Base-by-base conservation (phyloP, 2,797 vertebrate species). In the Eupleurogrammus muticus region DNA sequence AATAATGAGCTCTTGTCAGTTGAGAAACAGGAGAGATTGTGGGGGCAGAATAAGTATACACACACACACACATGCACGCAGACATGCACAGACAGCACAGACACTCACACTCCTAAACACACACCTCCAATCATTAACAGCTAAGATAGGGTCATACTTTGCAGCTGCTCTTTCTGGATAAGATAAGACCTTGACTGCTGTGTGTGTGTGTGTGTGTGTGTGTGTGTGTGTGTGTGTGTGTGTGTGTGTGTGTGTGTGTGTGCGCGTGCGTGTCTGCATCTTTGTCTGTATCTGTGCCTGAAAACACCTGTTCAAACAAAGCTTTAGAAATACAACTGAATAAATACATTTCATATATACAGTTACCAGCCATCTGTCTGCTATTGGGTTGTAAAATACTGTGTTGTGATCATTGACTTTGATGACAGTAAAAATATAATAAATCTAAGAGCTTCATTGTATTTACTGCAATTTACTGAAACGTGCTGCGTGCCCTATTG, bases 291-390 rank as follows among this genome's bases (percentile, higher is more conserved):
- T 88, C 80, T 75, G 73, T 77, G 70, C 57, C 76, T 81, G 59
- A 91, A 89, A 85, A 95, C 97, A 99, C 96, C 97, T 99, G 97
- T 95, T 96, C 90, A 93, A 94, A 95, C 91, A 93, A 62, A 73
- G 82, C 84, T 87, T 91, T 90, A 84, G 88, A 92, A 92, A 88
- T 85, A 87, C 73, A 79, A 88, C 84, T 90, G 85, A 90, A 92
- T 92, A 90, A 93, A 92, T 92, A 90, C 72, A 91, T 89, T 91
- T 90, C 72, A 87, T 81, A 85, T 88, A 88, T 93, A 92, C 89
- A 87, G 91, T 91, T 83, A 91, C 83, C 70, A 82, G 70, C 90
- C 92, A 93, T 87, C 90, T 92, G 90, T 73, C 87, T 77, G 62
- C 82, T 85, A 61, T 19, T 8, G 47, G 71, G 87, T 70, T 83